Conservation (phyloP, 2,113 vertebrate species). For the Naja naja region DNA sequence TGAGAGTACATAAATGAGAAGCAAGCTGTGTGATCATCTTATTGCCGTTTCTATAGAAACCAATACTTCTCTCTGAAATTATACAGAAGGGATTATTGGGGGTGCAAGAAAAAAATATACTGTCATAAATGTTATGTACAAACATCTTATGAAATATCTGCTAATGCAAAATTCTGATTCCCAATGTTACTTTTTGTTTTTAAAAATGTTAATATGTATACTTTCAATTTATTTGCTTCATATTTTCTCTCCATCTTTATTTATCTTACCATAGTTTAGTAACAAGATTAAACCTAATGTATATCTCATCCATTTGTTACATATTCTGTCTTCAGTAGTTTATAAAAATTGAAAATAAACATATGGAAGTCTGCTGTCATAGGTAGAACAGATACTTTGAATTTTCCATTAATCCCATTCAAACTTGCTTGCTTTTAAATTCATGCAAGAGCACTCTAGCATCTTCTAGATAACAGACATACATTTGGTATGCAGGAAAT, state of each 20-base stretch:
- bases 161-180: neutral
- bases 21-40: constrained; percentile 71
- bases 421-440: constrained; percentile 58
- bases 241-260: constrained; percentile 20
- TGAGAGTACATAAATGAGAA: constrained; percentile 71
- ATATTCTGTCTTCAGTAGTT: neutral
- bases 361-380: constrained; percentile 40
- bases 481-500: constrained; percentile 60
- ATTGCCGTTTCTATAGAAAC: constrained; percentile 82
- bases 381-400: constrained; percentile 43
- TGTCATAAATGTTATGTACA: constrained; percentile 57
- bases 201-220: constrained; percentile 52
- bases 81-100: constrained; percentile 59
- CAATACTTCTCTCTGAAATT: constrained; percentile 70
- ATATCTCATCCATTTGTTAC: neutral
- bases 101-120: constrained; percentile 40
- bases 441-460: constrained; percentile 47
- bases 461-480: constrained; percentile 62
- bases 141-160: neutral
- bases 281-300: neutral
- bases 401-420: constrained; percentile 59
- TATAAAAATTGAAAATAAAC: constrained; percentile 49
- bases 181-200: constrained; percentile 51
- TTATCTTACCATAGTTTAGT: neutral
- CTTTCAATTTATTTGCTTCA: constrained; percentile 18